Evolutionary conservation across 1,140 invertebrate species (phyloP), one percentile per base, ranked within the genome.

Genomic region (Chironomus tepperi): DNA sequence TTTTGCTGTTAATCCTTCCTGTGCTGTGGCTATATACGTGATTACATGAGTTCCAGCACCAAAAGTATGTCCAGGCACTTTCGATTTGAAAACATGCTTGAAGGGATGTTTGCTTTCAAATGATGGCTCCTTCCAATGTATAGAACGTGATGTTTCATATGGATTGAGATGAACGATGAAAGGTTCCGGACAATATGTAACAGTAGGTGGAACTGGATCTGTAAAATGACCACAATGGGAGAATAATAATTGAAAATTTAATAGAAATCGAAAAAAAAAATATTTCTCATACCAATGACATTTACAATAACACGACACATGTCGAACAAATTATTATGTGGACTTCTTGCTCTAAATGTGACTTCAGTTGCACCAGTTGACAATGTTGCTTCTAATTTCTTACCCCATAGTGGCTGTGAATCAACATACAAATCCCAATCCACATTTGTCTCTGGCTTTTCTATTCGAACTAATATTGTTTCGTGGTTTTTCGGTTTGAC

Each of bases 111-210:
- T 89, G 78, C 91, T 89, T 10, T 81, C 83, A 77, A 91, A 91
- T 9, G 83, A 80, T 0, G 90, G 90, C 77, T 91, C 90, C 73
- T 86, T 85, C 90, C 90, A 92, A 74, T 84, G 84, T 34, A 91
- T 85, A 15, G 84, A 81, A 34, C 85, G 83, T 67, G 84, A 84
- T 0, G 79, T 80, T 79, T 89, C 86, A 12, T 87, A 85, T 34
- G 82, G 82, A 73, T 81, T 81, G 64, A 91, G 77, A 9, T 83
- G 78, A 5, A 89, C 86, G 73, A 88, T 85, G 77, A 90, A 87
- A 2, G 89, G 88, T 57, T 84, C 81, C 0, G 90, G 90, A 78
- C 90, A 92, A 75, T 83, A 84, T 24, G 80, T 79, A 12, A 89
- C 84, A 73, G 80, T 80, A 8, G 89, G 89, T 21, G 83, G 83